Evolutionary conservation across 1,140 invertebrate genomes (phyloP), one percentile per base, ranked within the genome.

Genomic region (Arion vulgaris): DNA sequence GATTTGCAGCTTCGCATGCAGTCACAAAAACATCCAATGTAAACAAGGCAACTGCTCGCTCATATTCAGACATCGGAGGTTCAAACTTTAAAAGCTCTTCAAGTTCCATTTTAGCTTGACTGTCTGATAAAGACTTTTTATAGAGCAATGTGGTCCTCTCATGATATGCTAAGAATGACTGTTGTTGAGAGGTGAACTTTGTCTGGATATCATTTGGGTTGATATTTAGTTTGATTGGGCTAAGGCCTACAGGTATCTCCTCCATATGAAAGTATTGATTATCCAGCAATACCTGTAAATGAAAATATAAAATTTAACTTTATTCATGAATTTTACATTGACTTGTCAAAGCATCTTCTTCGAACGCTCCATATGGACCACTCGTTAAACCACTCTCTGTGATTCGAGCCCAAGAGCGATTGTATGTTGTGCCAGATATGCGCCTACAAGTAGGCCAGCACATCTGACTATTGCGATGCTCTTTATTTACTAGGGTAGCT

Each of bases 1-100:
- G 34, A 28, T 86, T 85, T 28, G 80, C 77, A 45, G 74, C 34
- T 57, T 85, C 68, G 49, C 87, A 85, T n/a, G 83, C 82, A 41
- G 69, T 9, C 49, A 77, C 45, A 32, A 89, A 86, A 5, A 69
- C 68, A 32, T 85, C 74, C 19, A 89, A 23, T 26, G 83, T 85
- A 28, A 79, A 82, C 36, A 86, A 53, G 9, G 85, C 39, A 34
- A 83, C 49, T 19, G 78, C 79, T 23, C 80, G 38, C 53, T 86
- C 85, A 13, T 75, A 1, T 49, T 34, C 15, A 15, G 76, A 81
- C 81, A 87, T 85, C 34, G 36, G 39, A n/a, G 83, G 83, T 34
- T 69, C 34, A 74, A 86, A 85, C 15, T 41, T 57, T 15, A 73
- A 49, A 11, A 84, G 38, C 17, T 53, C 11, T 13, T 38, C 51